Percentiles rank a stretch among this genome's conserved stretches.
Evolutionary conservation across 2,113 vertebrate species (phyloP).

Genomic region (Nerophis ophidion): DNA sequence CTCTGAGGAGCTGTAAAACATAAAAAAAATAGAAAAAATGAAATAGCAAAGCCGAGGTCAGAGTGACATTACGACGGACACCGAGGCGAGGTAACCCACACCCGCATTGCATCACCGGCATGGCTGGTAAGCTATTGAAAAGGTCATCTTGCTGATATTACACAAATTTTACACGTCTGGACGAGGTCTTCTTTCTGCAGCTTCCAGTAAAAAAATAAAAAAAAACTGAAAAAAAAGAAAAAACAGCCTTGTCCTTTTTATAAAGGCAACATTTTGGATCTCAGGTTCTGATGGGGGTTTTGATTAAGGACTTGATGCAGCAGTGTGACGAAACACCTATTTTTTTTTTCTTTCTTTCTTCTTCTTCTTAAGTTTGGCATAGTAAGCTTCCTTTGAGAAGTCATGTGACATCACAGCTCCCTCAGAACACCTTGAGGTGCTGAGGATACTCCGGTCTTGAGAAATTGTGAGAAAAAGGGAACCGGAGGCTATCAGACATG

Average conservation of each 20-base stretch:
- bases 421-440: not conserved
- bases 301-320: not conserved
- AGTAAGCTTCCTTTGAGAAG: not conserved
- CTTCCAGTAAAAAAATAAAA: too few relatives aligned
- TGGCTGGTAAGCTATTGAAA: not conserved
- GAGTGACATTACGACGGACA: slow-evolving; percentile 8
- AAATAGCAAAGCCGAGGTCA: slow-evolving; percentile 14
- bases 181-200: too few relatives aligned
- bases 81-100: slow-evolving; percentile 5
- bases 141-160: not conserved
- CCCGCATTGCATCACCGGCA: not conserved
- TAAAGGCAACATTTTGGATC: too few relatives aligned
- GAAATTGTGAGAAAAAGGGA: not conserved
- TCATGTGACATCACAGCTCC: not conserved
- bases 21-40: slow-evolving; percentile 8
- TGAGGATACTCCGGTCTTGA: not conserved
- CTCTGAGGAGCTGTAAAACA: slow-evolving; percentile 31
- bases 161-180: too few relatives aligned
- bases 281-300: too few relatives aligned
- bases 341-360: not conserved
- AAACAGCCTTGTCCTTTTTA: too few relatives aligned
- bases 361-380: not conserved
- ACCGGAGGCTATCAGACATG: too few relatives aligned
- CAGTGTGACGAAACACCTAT: too few relatives aligned
- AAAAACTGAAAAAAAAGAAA: too few relatives aligned